Conservation (phyloP, 2,888 invertebrate species). For the Adelognathus sp. region DNA sequence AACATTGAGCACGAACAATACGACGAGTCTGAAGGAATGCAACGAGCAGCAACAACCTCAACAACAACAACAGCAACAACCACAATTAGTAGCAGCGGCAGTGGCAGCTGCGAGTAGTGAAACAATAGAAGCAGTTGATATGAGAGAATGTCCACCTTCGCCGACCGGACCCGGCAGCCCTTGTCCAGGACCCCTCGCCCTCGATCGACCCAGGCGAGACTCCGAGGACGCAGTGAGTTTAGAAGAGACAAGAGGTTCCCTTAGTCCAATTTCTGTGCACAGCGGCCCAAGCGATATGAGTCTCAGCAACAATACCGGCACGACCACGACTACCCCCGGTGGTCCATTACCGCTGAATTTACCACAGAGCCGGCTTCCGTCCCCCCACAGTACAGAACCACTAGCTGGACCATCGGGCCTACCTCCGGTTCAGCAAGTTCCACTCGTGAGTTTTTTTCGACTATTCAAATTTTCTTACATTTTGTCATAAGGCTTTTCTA, state of each 20-base stretch:
- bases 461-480: not conserved
- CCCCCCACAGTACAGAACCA: conserved; percentile 87
- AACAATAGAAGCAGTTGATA: conserved; percentile 73
- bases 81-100: conserved; percentile 53
- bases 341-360: conserved; percentile 78
- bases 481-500: too few species aligned
- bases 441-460: conserved; percentile 87
- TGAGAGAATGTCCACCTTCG: conserved; percentile 67
- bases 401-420: conserved; percentile 92
- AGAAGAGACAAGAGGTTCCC: conserved; percentile 78
- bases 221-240: conserved; percentile 77
- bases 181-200: conserved; percentile 80
- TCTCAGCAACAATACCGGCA: conserved; percentile 81
- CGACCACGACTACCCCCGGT: conserved; percentile 79
- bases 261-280: conserved; percentile 80
- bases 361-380: conserved; percentile 82
- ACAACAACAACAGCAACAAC: conserved; percentile 51
- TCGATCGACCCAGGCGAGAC: conserved; percentile 77
- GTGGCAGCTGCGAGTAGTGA: conserved; percentile 68
- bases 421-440: conserved; percentile 94
- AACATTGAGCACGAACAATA: conserved; percentile 53
- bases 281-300: conserved; percentile 84
- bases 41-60: conserved; percentile 65
- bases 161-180: conserved; percentile 73
- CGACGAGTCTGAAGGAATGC: conserved; percentile 70